Evolutionary conservation across 2,113 vertebrate species (phyloP), one percentile per base, ranked within the genome.

Genomic region (Cnemophilus loriae): DNA sequence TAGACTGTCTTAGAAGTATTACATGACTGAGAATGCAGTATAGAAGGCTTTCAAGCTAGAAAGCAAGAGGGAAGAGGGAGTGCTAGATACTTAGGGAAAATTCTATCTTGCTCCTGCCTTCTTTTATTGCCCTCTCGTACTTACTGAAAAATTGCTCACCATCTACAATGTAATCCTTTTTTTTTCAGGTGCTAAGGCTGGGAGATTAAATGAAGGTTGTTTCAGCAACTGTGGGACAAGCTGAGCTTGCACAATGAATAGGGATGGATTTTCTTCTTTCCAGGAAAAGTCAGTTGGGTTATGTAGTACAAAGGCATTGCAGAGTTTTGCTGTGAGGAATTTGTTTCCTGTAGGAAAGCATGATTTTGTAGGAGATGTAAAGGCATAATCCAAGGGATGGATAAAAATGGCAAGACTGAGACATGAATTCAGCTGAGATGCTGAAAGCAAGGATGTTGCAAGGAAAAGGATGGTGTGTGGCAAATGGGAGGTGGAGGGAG

Each of bases 221-320:
- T 4, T 2, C 35, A 84, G 28, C 46, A 87, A 32, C 28, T n/a
- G 21, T 57, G 49, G 93, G 37, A 35, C 19, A 52, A 61, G 11
- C 32, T 80, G 63, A 77, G n/a, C 18, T 73, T 89, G 27, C 22
- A 11, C 24, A 49, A 32, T 56, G 21, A 33, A 27, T n/a, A 39
- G 24, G 32, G 13, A 13, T 77, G 33, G 13, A 10, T 81, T 78
- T 78, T 84, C 39, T 79, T 79, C 71, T 50, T 80, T 80, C 27
- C 33, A 69, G 33, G 44, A 13, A 59, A 46, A 46, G 22, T 24
- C 2, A 0, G 0, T 4, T 67, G 24, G 46, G 14, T 52, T 79
- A 1, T 42, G 13, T 50, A 57, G 28, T 73, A 30, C 10, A 33
- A 80, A 80, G 44, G 16, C 32, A 68, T 37, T 7, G 1, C 9